Base-by-base conservation (phyloP, 2,113 vertebrate species). In the Hyaena hyaena region DNA sequence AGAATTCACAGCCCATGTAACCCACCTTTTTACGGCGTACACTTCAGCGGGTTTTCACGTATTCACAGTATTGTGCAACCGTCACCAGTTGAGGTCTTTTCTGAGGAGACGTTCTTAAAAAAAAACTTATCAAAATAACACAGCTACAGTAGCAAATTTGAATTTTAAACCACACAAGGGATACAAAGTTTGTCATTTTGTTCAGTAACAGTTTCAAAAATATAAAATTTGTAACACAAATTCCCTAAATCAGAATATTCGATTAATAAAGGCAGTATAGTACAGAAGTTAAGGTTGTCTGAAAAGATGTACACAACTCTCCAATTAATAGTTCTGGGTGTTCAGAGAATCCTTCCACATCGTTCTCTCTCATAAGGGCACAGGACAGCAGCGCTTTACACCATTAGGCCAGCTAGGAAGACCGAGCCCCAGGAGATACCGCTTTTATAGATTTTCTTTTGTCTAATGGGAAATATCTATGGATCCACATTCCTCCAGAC, bases 391-490 rank as follows among this genome's bases (percentile, higher is more conserved):
- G 79, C 23, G 26, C 50, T 88, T 80, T 88, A 97, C 77, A 86
- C 88, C 94, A 97, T 98, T 95, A 97, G 45, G 35, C 55, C 43
- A 90, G n/a, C 63, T 39, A 96, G 85, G 93, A 97, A 97, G 69
- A 83, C 90, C 10, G 0, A 87, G 53, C 90, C 71, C 92, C 85
- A 92, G 81, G 90, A 73, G 93, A 86, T 55, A 81, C 1, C 10
- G 0, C 96, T 95, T 91, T 83, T 96, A 98, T 92, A 97, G 94
- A 98, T 97, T 97, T 97, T 91, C 90, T 96, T 97, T 96, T 86
- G 85, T 96, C 96, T 98, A 96, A 96, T 95, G 94, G 88, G 93
- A 95, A 98, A 97, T 94, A 96, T 95, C 92, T 98, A 97, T 94
- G 96, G 96, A 97, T 97, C 89, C 76, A 95, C 95, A 96, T 97